Base-by-base conservation (phyloP, 1,140 invertebrate species). In the Laodelphax striatellus region DNA sequence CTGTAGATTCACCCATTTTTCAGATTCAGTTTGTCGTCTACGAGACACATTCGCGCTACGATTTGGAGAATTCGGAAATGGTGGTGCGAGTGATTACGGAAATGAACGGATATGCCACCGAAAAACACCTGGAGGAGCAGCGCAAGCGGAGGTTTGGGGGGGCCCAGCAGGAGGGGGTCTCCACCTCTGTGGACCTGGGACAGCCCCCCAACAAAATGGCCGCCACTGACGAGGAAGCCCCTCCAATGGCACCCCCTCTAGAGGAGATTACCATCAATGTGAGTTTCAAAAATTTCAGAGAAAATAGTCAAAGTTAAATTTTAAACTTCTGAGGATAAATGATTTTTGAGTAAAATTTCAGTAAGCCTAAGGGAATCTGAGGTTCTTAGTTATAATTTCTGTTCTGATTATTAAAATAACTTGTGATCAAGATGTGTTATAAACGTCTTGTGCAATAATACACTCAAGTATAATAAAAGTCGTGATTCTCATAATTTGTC, bases 11-110 rank as follows among this genome's bases (percentile, higher is more conserved):
- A n/a, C n/a, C n/a, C n/a, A n/a, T n/a, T n/a, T n/a, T 64, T 44
- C 59, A 82, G 80, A 80, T 86, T 13, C 84, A 86, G 67, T 75
- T 85, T 64, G 78, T 86, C 14, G 68, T 86, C 17, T 86, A 86
- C 60, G 83, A 85, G 67, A 85, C 83, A 0, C 83, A 85, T 70
- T 85, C 83, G 1, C 78, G 82, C 44, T 71, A 85, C n/a, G 76
- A 76, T 41, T 77, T 79, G 2, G 84, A 86, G 69, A 86, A 86
- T 65, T 73, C 76, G 41, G 77, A 77, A 38, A 83, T 86, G 77
- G 79, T 84, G 19, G 72, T 75, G 4, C 71, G 77, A 59, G 78
- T 80, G 0, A 68, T 85, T 1, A 74, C 79, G 0, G 76, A 83
- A 62, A 78, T 83, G 5, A 86, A 86, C 62, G 71, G 78, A 17